These are phyloP conservation scores for Stomorhina lunata DNA, from an alignment of 2,888 invertebrate genomes.

Conservation along the genomic window DNA sequence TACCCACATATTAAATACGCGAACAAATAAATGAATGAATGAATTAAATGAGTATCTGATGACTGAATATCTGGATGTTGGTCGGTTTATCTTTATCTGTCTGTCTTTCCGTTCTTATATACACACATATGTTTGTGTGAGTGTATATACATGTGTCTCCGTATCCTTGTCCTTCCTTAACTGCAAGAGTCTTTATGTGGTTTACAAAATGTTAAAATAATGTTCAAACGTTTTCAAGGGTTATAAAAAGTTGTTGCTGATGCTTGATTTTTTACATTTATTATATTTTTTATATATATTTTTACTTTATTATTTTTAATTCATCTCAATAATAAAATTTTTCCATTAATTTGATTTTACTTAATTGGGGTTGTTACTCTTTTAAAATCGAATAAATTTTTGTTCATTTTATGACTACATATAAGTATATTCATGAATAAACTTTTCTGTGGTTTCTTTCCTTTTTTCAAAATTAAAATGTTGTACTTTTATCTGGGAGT, in stretches of 20 bases:
- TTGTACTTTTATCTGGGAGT: conserved; percentile 1
- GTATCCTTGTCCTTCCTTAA: not conserved
- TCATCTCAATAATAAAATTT: conserved; percentile 51
- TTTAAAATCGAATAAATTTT: conserved; percentile 57
- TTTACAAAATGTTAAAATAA: not conserved
- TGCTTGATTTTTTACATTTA: not conserved
- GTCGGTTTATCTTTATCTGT: too few relatives aligned
- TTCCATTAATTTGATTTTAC: conserved; percentile 58
- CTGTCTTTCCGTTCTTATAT: too few relatives aligned
- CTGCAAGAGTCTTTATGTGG: not conserved
- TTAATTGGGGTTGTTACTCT: conserved; percentile 60
- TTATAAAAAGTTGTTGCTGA: conserved; percentile 13
- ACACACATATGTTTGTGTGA: too few relatives aligned
- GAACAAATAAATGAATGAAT: not conserved
- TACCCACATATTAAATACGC: conserved; percentile 24
- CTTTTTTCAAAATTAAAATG: conserved; percentile 46
- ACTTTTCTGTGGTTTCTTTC: conserved; percentile 12
- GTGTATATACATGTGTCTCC: not conserved
- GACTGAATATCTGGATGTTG: not conserved
- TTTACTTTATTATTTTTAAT: not conserved
- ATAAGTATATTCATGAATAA: not conserved
- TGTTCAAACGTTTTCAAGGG: not conserved
- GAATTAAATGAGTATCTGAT: not conserved
- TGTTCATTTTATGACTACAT: conserved; percentile 13
- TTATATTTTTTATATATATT: too few relatives aligned